A percentile compares a stretch with the other conserved stretches of the same genome.
These are phyloP conservation scores for Eristalinus aeneus DNA, from an alignment of 2,888 invertebrate species.

Conservation along the genomic window DNA sequence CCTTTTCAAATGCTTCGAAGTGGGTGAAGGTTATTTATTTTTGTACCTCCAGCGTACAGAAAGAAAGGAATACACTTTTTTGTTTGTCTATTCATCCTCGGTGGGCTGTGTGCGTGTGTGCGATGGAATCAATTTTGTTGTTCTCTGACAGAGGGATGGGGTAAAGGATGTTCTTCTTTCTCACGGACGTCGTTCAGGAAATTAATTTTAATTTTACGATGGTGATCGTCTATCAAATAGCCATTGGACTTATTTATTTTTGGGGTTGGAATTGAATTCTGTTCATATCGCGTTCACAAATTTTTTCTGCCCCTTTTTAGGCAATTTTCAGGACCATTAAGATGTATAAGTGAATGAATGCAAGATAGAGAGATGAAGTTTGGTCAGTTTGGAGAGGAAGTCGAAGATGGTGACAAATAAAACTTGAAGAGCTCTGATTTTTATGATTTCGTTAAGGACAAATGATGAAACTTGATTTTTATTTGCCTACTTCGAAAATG, in stretches of 20 bases:
- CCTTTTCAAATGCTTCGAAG: conserved; percentile 2
- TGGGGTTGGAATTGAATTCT: conserved; percentile 30
- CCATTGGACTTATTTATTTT: conserved; percentile 35
- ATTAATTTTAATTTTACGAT: conserved; percentile 54
- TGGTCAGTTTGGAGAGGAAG: background rate
- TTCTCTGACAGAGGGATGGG: background rate
- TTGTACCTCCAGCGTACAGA: background rate
- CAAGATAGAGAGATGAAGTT: background rate
- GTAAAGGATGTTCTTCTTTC: background rate
- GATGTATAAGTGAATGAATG: background rate
- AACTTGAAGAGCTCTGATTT: background rate
- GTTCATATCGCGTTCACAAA: background rate
- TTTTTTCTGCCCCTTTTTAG: background rate
- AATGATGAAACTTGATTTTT: background rate
- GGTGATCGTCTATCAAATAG: conserved; percentile 19
- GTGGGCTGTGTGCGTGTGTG: background rate
- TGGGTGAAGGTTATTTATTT: conserved; percentile 45
- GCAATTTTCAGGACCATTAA: background rate
- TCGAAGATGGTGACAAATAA: too few relatives aligned
- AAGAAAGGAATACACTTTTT: conserved; percentile 23
- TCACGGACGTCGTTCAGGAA: conserved; percentile 9
- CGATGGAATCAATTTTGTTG: background rate
- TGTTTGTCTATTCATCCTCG: background rate
- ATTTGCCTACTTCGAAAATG: background rate
- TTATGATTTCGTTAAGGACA: background rate